Conservation (phyloP, 1,140 invertebrate genomes). For the Habropoda laboriosa region DNA sequence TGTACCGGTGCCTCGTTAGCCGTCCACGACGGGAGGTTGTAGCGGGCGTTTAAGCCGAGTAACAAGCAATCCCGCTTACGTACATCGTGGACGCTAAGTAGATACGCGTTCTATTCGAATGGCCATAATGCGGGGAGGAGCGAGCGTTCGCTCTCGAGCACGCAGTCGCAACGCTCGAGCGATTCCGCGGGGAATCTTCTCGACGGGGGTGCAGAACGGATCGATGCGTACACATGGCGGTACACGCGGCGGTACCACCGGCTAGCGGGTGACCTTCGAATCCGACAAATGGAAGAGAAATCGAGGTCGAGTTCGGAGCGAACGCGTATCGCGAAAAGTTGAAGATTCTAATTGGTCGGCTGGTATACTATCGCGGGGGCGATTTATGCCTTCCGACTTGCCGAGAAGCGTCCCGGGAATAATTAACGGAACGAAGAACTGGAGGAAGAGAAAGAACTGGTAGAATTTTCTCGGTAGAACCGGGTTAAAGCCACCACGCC, state of each 20-base stretch:
- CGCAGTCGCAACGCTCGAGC: slow-evolving; percentile 40
- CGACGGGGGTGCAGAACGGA: slow-evolving; percentile 49
- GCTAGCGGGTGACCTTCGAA: background rate
- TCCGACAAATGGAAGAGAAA: slow-evolving; percentile 7
- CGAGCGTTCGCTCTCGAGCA: slow-evolving; percentile 11
- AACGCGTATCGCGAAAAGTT: background rate
- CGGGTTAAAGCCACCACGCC: slow-evolving; percentile 5
- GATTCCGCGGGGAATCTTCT: slow-evolving; percentile 41
- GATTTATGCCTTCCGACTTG: slow-evolving; percentile 63
- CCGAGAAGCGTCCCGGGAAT: slow-evolving; percentile 53
- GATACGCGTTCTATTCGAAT: slow-evolving; percentile 57
- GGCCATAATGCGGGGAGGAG: slow-evolving; percentile 23
- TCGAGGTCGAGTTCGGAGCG: slow-evolving; percentile 14
- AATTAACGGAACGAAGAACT: slow-evolving; percentile 57
- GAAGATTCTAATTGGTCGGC: slow-evolving; percentile 2
- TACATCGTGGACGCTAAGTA: slow-evolving; percentile 56
- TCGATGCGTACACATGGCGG: background rate
- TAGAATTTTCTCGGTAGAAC: background rate
- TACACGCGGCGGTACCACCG: background rate
- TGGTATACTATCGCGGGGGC: background rate
- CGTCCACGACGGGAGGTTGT: slow-evolving; percentile 57
- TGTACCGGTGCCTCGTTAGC: slow-evolving; percentile 53
- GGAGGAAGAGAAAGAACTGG: background rate
- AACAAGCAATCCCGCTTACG: slow-evolving; percentile 56
- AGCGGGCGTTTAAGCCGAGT: slow-evolving; percentile 55